These are phyloP conservation scores for Lasaia peninsularis DNA, from an alignment of 1,140 invertebrate genomes.

Conservation along the genomic window DNA sequence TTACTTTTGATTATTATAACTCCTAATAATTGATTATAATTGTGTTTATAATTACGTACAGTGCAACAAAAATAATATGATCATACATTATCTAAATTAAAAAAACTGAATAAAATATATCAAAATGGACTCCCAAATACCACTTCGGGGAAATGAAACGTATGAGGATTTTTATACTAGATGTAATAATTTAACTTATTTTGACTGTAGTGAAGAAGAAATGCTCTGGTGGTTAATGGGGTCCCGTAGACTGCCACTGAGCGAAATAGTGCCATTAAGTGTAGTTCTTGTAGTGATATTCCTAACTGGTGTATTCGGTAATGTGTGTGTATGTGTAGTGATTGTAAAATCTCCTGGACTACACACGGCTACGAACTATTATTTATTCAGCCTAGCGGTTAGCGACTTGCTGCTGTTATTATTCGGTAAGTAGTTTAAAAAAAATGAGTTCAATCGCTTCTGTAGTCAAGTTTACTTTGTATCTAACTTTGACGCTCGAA, in stretches of 20 bases:
- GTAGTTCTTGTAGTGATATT: constrained; percentile 90
- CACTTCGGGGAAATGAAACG: constrained; percentile 58
- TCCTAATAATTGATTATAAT: too few species aligned
- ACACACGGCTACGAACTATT: constrained; percentile 94
- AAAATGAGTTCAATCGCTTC: too few species aligned
- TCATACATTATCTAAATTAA: neutral
- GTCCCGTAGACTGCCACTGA: constrained; percentile 71
- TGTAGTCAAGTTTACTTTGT: too few species aligned
- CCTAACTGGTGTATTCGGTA: constrained; percentile 91
- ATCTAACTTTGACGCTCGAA: too few species aligned
- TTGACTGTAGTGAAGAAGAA: constrained; percentile 76
- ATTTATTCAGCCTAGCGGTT: constrained; percentile 92
- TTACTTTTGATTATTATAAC: too few species aligned
- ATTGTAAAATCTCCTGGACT: constrained; percentile 89
- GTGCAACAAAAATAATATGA: too few species aligned
- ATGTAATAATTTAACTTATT: constrained; percentile 60
- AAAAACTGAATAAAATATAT: neutral
- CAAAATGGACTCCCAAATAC: constrained; percentile 44
- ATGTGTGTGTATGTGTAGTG: constrained; percentile 92
- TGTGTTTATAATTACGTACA: too few species aligned
- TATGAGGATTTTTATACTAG: constrained; percentile 59
- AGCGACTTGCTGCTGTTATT: constrained; percentile 86
- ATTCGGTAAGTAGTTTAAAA: constrained; percentile 80
- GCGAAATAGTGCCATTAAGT: constrained; percentile 81
- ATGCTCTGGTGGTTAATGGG: constrained; percentile 77